phyloP scores from a whole-genome alignment of 2,888 invertebrate species.

The Gymnosoma rotundatum region DNA sequence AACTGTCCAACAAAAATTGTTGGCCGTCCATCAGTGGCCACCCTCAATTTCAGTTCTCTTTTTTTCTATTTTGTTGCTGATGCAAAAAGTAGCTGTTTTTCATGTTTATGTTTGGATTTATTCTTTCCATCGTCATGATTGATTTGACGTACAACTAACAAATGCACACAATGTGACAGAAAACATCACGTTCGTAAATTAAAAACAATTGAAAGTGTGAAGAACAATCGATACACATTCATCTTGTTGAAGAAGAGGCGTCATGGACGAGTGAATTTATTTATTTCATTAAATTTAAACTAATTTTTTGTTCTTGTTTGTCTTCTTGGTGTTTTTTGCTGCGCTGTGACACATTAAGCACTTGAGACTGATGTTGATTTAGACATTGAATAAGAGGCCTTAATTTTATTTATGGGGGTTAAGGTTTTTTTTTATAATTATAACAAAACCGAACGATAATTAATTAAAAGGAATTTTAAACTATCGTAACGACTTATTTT shows the following conservation, averaged over 20 bases:
- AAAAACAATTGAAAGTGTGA: slow-evolving; percentile 48
- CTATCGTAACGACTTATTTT: too few relatives aligned
- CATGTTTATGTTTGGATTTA: background rate
- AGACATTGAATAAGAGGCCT: background rate
- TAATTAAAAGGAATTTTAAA: too few relatives aligned
- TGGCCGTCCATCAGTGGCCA: slow-evolving; percentile 46
- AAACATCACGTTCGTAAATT: slow-evolving; percentile 43
- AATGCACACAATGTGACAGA: slow-evolving; percentile 57
- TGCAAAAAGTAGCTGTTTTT: background rate
- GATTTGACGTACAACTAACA: slow-evolving; percentile 57
- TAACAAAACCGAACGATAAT: too few relatives aligned
- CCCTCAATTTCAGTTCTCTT: slow-evolving; percentile 5
- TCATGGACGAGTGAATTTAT: slow-evolving; percentile 32
- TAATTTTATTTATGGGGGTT: background rate
- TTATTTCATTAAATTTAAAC: slow-evolving; percentile 45
- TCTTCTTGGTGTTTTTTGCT: background rate
- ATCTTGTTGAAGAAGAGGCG: slow-evolving; percentile 20
- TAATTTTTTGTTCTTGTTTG: slow-evolving; percentile 18
- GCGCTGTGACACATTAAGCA: slow-evolving; percentile 3
- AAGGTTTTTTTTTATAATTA: too few relatives aligned
- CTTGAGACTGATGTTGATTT: slow-evolving; percentile 11
- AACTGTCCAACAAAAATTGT: slow-evolving; percentile 49
- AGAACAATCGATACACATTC: slow-evolving; percentile 47
- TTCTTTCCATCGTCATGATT: slow-evolving; percentile 40
- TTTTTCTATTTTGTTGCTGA: background rate